Evolutionary conservation across 2,888 invertebrate genomes (phyloP).

Genomic region (Drosophila neonasuta): DNA sequence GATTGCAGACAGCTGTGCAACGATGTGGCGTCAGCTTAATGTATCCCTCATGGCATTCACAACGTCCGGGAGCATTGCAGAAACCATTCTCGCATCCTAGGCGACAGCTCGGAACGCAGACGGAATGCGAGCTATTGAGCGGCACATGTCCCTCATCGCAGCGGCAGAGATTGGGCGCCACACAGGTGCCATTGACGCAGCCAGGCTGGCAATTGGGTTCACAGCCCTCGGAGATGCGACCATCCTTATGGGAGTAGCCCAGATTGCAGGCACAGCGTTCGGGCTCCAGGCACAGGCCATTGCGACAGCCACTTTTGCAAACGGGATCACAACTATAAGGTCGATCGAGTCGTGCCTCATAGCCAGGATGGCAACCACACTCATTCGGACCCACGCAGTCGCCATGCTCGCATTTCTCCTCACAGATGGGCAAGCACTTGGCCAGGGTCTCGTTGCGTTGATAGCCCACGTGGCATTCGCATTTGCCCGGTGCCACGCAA

Average conservation of each 20-base stretch:
- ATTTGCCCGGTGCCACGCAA: constrained; percentile 84
- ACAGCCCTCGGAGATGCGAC: constrained; percentile 78
- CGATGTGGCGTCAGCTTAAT: constrained; percentile 66
- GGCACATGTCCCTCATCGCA: constrained; percentile 77
- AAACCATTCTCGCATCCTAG: constrained; percentile 82
- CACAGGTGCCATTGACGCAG: constrained; percentile 83
- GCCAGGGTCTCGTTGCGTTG: constrained; percentile 54
- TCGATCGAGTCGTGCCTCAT: constrained; percentile 59
- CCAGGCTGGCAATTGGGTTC: constrained; percentile 83
- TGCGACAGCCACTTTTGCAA: constrained; percentile 76
- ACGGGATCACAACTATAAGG: constrained; percentile 72
- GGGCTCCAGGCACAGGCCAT: constrained; percentile 82
- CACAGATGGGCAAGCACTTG: constrained; percentile 75
- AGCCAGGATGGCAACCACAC: constrained; percentile 83
- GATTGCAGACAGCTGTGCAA: constrained; percentile 73
- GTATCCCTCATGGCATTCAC: constrained; percentile 79
- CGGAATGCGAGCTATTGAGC: constrained; percentile 68
- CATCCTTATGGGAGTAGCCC: constrained; percentile 69
- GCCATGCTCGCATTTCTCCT: constrained; percentile 73
- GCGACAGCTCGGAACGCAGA: constrained; percentile 79
- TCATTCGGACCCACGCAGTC: constrained; percentile 82
- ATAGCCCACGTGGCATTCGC: constrained; percentile 84
- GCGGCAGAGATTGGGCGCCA: constrained; percentile 80
- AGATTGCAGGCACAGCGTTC: constrained; percentile 81
- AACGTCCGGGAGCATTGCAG: constrained; percentile 77